phyloP scores from a whole-genome alignment of 2,797 vertebrate genomes.

The Enteromius radiatus region DNA sequence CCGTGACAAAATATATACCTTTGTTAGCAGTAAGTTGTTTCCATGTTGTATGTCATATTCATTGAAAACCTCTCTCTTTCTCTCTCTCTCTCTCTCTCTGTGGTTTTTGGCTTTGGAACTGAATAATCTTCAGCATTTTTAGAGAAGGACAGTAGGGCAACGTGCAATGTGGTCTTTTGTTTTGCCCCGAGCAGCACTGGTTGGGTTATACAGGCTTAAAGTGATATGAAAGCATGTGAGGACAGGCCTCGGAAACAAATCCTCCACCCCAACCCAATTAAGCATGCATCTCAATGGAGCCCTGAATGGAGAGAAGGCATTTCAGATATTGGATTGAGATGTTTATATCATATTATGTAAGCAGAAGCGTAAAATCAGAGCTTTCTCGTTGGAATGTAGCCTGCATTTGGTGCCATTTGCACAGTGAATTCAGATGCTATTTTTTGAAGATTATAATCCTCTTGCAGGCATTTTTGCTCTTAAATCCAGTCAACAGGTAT shows the following conservation, averaged over 20 bases:
- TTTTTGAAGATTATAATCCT: slow-evolving; percentile 17
- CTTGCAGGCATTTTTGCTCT: neutral
- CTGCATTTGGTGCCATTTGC: neutral
- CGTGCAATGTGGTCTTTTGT: slow-evolving; percentile 25
- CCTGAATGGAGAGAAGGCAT: slow-evolving; percentile 18
- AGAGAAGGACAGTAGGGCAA: slow-evolving; percentile 2
- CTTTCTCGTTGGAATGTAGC: neutral
- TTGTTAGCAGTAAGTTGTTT: slow-evolving; percentile 29
- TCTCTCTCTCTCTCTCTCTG: neutral
- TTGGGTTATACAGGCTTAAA: slow-evolving; percentile 14
- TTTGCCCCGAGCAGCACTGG: neutral
- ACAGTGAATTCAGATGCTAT: neutral
- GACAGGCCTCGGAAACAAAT: neutral
- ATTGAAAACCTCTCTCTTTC: neutral
- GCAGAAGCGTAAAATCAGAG: neutral
- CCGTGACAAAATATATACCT: slow-evolving; percentile 27
- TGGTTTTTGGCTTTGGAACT: neutral
- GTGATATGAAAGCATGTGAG: neutral
- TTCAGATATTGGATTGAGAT: slow-evolving; percentile 21
- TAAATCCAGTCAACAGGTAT: neutral
- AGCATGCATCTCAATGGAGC: neutral
- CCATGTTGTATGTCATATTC: neutral
- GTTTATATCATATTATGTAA: slow-evolving; percentile 17
- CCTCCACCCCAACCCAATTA: slow-evolving; percentile 6
- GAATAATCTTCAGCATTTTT: neutral